Evolutionary conservation across 2,797 vertebrate species (phyloP).

Genomic region (Mus caroli): DNA sequence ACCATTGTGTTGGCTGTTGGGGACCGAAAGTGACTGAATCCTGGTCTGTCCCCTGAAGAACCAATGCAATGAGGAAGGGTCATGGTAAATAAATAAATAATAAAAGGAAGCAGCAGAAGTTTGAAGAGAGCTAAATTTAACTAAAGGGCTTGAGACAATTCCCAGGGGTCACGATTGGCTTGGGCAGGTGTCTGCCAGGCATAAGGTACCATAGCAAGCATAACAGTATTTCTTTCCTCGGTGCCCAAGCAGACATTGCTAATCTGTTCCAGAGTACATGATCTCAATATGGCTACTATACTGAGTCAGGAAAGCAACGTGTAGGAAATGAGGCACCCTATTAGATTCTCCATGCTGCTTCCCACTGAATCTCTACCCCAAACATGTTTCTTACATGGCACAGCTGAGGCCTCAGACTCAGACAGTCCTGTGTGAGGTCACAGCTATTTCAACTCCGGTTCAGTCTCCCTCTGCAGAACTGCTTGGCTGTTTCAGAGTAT

Average conservation of each 20-base stretch:
- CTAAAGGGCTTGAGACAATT: not conserved
- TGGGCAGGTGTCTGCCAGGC: not conserved
- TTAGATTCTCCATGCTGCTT: not conserved
- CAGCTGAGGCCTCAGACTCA: not conserved
- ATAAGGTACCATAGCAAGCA: too few relatives aligned
- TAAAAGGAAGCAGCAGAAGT: not conserved
- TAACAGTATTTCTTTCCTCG: rapidly evolving
- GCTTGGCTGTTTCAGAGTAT: not conserved
- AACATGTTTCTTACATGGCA: not conserved
- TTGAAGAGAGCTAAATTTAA: not conserved
- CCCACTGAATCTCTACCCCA: not conserved
- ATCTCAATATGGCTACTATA: not conserved
- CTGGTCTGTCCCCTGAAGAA: not conserved
- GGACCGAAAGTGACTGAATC: not conserved
- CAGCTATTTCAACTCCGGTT: not conserved
- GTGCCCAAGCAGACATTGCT: conserved; percentile 61
- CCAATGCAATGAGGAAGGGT: not conserved
- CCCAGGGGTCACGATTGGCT: too few relatives aligned
- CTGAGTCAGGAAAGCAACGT: not conserved
- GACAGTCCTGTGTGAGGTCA: not conserved
- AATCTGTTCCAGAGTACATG: conserved; percentile 46
- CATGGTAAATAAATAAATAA: not conserved
- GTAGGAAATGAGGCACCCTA: not conserved
- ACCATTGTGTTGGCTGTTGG: not conserved
- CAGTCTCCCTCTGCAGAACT: not conserved